phyloP scores from a whole-genome alignment of 1,140 invertebrate species.

The Ostrea denselamellosa region DNA sequence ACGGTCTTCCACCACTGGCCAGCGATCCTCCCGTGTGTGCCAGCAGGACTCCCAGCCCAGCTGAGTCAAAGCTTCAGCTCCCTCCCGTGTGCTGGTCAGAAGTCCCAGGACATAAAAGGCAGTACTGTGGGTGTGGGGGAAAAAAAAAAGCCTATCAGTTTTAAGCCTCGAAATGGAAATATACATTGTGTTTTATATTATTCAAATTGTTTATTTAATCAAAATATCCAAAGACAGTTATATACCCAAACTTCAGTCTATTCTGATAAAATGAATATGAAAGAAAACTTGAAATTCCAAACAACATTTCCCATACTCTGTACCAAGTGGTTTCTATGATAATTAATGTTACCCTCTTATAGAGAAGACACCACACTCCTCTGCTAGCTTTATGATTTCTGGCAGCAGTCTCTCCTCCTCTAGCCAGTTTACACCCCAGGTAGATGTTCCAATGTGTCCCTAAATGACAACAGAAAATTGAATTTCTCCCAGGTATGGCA shows the following conservation, averaged over 20 bases:
- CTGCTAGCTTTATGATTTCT: slow-evolving; percentile 85
- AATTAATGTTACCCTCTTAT: slow-evolving; percentile 83
- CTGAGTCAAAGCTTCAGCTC: slow-evolving; percentile 87
- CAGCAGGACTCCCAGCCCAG: slow-evolving; percentile 91
- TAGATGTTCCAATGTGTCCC: slow-evolving; percentile 89
- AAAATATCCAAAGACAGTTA: too few relatives aligned
- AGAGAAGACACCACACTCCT: slow-evolving; percentile 89
- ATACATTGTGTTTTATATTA: too few relatives aligned
- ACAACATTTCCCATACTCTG: background rate
- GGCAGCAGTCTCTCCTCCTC: slow-evolving; percentile 83
- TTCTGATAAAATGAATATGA: too few relatives aligned
- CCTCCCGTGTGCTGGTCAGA: slow-evolving; percentile 88
- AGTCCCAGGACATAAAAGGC: slow-evolving; percentile 92
- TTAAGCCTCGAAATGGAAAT: too few relatives aligned
- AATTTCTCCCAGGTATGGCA: too few relatives aligned
- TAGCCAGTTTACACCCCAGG: slow-evolving; percentile 86
- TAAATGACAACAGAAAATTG: slow-evolving; percentile 49
- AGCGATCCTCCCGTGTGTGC: slow-evolving; percentile 86
- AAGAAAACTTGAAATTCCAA: too few relatives aligned
- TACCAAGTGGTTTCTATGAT: background rate
- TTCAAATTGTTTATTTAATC: too few relatives aligned
- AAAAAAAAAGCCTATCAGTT: background rate
- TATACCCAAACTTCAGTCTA: too few relatives aligned
- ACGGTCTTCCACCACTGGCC: slow-evolving; percentile 88
- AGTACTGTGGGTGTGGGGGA: slow-evolving; percentile 80